These are phyloP conservation scores for Propithecus coquereli DNA, from an alignment of 2,113 vertebrate genomes.

Conservation along the genomic window DNA sequence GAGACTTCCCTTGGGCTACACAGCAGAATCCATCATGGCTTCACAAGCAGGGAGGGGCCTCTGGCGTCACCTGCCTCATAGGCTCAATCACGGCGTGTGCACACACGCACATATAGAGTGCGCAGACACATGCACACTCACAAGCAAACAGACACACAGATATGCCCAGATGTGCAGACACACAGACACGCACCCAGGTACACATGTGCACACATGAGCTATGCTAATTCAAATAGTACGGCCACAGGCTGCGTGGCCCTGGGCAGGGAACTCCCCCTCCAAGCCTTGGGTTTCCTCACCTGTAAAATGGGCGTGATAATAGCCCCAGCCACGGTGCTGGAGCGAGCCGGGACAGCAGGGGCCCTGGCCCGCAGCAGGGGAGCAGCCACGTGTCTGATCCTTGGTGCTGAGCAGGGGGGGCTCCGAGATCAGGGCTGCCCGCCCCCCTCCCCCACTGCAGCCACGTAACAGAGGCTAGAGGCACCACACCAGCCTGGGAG, in stretches of 20 bases:
- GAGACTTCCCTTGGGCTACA: not conserved
- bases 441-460: not conserved
- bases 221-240: not conserved
- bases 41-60: not conserved
- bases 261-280: not conserved
- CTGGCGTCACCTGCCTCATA: rapidly evolving
- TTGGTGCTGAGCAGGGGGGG: not conserved
- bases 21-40: not conserved
- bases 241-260: not conserved
- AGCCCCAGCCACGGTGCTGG: not conserved
- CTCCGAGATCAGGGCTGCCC: not conserved
- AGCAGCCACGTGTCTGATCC: rapidly evolving
- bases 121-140: not conserved
- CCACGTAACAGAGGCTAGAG: no score
- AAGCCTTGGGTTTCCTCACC: not conserved
- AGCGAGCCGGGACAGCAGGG: rapidly evolving
- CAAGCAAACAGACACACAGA: no score
- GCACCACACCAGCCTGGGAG: not conserved
- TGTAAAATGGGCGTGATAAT: not conserved
- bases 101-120: not conserved
- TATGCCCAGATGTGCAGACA: no score
- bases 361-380: not conserved
- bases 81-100: rapidly evolving
- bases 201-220: not conserved
- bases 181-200: not conserved